Evolutionary conservation across 2,113 vertebrate species (phyloP), one percentile per base, ranked within the genome.

Genomic region (Podarcis cretensis): DNA sequence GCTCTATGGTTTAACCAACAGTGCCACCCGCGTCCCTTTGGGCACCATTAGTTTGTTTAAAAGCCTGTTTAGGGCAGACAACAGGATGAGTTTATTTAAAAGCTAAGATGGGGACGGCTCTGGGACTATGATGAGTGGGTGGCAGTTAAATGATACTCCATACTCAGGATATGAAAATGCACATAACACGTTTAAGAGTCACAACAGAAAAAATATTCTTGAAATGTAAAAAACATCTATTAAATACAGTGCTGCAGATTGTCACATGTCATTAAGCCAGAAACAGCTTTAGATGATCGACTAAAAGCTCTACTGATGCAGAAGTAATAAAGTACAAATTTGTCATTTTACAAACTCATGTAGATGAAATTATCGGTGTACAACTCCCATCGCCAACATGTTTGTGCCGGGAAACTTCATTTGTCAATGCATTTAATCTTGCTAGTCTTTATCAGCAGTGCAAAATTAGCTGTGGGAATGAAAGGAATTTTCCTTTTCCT

Each of bases 241-340:
- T 88, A 74, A 88, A 83, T 75, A 76, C 59, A 82, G n/a, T 82
- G 48, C 75, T 82, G 69, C 57, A 63, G 66, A 48, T 88, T 88
- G 80, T 40, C 76, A 43, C 69, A 9, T 1, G 30, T 86, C 89
- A 84, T 89, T 84, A 81, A 84, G 83, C 84, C 82, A 65, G 82
- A 84, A 88, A 83, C 71, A 84, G 84, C 77, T 57, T 65, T 63
- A 74, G 63, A 80, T 59, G 30, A 87, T 87, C 48, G 48, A 71
- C 68, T 87, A 12, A 87, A 57, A 87, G 66, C 43, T 87, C 48
- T 87, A 79, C 63, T 86, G 86, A 81, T 73, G 78, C 68, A 81
- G 71, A 88, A 76, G 54, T 88, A 83, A 82, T 88, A 76, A 88
- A 83, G 54, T 48, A 83, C 80, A 76, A 57, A 74, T 75, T 66